Conservation (phyloP, 1,140 invertebrate genomes). For the Aleiodes sp. region DNA sequence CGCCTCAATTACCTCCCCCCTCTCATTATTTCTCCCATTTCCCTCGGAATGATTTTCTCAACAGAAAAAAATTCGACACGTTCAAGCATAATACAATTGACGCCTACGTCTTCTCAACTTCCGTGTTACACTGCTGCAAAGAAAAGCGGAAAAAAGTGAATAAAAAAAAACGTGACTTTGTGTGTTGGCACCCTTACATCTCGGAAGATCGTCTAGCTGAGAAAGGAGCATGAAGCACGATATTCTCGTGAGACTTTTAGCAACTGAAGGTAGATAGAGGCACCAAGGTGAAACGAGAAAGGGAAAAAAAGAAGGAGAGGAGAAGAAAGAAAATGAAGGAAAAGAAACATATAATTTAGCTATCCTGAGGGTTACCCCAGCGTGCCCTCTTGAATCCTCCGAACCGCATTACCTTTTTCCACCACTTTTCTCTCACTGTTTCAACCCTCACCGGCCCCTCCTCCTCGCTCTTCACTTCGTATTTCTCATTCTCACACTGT, state of each 20-base stretch:
- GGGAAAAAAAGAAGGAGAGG: conserved; percentile 17
- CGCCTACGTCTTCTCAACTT: conserved; percentile 21
- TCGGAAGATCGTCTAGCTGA: not conserved
- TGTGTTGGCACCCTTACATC: not conserved
- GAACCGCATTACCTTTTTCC: conserved; percentile 24
- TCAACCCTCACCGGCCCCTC: not conserved
- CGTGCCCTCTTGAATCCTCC: conserved; percentile 27
- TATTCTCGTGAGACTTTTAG: conserved; percentile 30
- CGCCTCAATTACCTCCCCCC: not conserved
- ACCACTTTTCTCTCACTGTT: not conserved
- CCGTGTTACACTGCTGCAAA: not conserved
- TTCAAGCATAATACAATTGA: conserved; percentile 25
- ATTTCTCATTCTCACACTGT: conserved; percentile 11
- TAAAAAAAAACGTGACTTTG: conserved; percentile 21
- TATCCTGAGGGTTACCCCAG: conserved; percentile 28
- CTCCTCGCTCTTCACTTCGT: not conserved
- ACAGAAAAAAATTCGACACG: conserved; percentile 27
- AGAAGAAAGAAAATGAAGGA: conserved; percentile 17
- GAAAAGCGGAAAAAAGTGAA: not conserved
- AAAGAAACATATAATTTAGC: conserved; percentile 30
- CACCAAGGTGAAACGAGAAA: not conserved
- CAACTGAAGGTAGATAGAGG: not conserved
- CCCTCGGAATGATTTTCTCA: too few species aligned
- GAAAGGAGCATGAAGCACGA: not conserved
- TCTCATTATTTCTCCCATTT: not conserved